Evolutionary conservation across 2,113 vertebrate species (phyloP), one percentile per base, ranked within the genome.

Genomic region (Fregetta grallaria): DNA sequence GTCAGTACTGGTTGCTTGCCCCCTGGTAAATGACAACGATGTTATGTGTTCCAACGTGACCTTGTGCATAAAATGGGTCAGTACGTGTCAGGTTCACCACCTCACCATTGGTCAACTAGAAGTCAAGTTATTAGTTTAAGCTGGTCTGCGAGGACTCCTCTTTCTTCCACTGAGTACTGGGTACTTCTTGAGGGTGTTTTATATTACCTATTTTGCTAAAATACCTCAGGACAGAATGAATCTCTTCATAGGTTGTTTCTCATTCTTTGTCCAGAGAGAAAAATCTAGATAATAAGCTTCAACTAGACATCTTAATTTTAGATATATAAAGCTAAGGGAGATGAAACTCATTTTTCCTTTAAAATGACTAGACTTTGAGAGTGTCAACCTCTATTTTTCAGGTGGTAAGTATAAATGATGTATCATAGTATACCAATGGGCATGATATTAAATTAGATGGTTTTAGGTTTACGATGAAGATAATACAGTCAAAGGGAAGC

Each of bases 101-200:
- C 29, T 55, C 63, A 40, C 1, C 3, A 5, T 26, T 66, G n/a
- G 11, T 55, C 40, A 80, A 12, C 13, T n/a, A 40, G 8, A 88
- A 80, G 22, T 36, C 32, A 88, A 72, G 36, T 16, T 40, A 34
- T 3, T 18, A 45, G 7, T 56, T 84, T 49, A 84, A 66, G 21
- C 3, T 42, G 10, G 3, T 52, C 23, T 56, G 22, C 0, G 2
- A 47, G 29, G 15, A 76, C 5, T 1, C 7, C 2, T 65, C 11
- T 70, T 66, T 88, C 26, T 72, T 52, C 15, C 30, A n/a, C 36
- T 40, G 42, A 40, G 13, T 16, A 79, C 4, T 67, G 45, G 8
- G 40, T n/a, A n/a, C 6, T 87, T 78, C 15, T 44, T 8, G 6
- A 20, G 10, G 6, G 21, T 71, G 25, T 55, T 66, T 71, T 67